Conservation (phyloP, 2,113 vertebrate genomes). For the Pterophyllum scalare region DNA sequence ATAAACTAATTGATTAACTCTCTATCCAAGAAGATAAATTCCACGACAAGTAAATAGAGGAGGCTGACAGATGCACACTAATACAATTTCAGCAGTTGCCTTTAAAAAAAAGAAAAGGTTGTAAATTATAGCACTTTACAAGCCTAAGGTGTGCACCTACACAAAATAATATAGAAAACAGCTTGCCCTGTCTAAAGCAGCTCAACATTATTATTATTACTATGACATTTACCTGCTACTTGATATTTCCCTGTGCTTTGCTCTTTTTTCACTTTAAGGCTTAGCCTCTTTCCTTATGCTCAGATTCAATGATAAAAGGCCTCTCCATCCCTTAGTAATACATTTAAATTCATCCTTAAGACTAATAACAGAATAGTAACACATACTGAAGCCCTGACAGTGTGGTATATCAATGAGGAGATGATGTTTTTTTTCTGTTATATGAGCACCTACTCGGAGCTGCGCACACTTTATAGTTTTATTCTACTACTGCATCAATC, state of each 20-base stretch:
- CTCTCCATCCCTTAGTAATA: neutral
- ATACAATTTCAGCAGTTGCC: neutral
- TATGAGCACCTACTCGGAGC: neutral
- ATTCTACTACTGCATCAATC: neutral
- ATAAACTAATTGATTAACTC: conserved; percentile 64
- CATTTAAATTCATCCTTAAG: neutral
- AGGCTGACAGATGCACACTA: conserved; percentile 15
- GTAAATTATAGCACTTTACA: neutral
- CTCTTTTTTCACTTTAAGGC: neutral
- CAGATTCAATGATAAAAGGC: neutral
- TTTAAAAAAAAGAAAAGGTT: neutral
- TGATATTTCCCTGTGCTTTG: neutral
- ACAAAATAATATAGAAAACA: neutral
- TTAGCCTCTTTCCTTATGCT: conserved; percentile 13
- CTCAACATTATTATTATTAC: neutral
- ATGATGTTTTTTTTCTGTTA: neutral
- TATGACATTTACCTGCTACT: neutral
- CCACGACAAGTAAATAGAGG: conserved; percentile 13
- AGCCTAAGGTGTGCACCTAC: neutral
- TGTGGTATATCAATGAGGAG: neutral
- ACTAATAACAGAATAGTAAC: neutral
- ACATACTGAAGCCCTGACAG: neutral
- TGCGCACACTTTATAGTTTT: neutral
- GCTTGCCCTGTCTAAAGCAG: neutral
- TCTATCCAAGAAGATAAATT: conserved; percentile 30